phyloP scores from a whole-genome alignment of 2,113 vertebrate genomes.

The Sterna hirundo region DNA sequence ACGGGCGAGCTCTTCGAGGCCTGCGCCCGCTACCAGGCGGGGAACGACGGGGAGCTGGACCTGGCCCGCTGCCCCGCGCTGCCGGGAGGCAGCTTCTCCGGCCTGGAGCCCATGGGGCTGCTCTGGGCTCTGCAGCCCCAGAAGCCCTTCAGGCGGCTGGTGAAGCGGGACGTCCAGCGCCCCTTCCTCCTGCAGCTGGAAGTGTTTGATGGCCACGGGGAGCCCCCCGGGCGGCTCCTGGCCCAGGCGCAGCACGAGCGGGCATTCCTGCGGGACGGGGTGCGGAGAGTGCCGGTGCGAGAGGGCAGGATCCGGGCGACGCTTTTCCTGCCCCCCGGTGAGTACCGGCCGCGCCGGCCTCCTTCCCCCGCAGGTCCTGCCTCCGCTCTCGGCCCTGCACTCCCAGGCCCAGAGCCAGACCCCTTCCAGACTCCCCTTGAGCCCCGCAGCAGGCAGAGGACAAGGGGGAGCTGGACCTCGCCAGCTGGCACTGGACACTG shows the following conservation, averaged over 20 bases:
- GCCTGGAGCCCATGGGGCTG: constrained; percentile 74
- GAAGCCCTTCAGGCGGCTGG: background rate
- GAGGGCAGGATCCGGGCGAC: constrained; percentile 64
- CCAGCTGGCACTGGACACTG: no score
- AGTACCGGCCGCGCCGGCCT: background rate
- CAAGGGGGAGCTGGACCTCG: background rate
- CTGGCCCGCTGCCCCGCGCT: constrained; percentile 43
- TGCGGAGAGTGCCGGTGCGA: constrained; percentile 59
- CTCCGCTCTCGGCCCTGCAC: fast-evolving
- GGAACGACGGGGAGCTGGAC: constrained; percentile 35
- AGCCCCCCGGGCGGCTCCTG: background rate
- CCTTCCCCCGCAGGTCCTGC: background rate
- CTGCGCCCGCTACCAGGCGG: constrained; percentile 18
- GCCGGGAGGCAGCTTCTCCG: constrained; percentile 70
- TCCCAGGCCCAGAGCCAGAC: background rate
- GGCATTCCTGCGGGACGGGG: constrained; percentile 61
- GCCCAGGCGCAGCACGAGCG: constrained; percentile 51
- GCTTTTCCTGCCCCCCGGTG: constrained; percentile 73
- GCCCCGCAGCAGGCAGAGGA: background rate
- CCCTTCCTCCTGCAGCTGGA: constrained; percentile 60
- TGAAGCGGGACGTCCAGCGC: constrained; percentile 61
- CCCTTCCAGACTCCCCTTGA: no score
- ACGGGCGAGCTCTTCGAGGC: constrained; percentile 44
- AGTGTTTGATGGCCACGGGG: constrained; percentile 45
- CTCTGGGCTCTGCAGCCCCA: constrained; percentile 64